These are phyloP conservation scores for Amazona guildingii DNA, from an alignment of 2,113 vertebrate genomes.

Conservation along the genomic window DNA sequence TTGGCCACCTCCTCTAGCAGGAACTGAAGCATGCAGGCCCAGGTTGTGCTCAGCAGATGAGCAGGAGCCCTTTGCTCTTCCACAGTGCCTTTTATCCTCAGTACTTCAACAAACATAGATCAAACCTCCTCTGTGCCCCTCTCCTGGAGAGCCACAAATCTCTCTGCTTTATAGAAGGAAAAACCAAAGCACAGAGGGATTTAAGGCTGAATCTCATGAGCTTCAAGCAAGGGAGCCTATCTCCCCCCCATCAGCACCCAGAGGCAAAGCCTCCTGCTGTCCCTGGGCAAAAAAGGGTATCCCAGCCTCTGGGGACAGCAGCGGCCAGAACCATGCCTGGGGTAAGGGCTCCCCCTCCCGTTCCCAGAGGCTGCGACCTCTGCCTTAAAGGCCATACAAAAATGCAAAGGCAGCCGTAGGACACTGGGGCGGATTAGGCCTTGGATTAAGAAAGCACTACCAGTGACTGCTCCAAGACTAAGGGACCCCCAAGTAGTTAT, in stretches of 20 bases:
- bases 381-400: fast-evolving
- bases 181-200: neutral
- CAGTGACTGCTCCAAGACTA: neutral
- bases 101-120: neutral
- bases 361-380: neutral
- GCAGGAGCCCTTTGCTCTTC: neutral
- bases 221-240: neutral
- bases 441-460: fast-evolving
- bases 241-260: fast-evolving
- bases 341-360: conserved; percentile 40
- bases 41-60: neutral
- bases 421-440: neutral
- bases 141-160: neutral
- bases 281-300: neutral
- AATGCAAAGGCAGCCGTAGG: fast-evolving
- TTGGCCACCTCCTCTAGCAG: neutral
- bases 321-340: neutral
- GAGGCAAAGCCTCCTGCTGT: neutral
- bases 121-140: neutral
- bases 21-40: neutral
- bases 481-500: neutral
- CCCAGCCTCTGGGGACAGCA: neutral
- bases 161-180: fast-evolving
- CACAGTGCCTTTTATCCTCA: neutral
- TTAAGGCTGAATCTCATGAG: neutral